phyloP scores from a whole-genome alignment of 2,113 vertebrate genomes.

The Urocitellus parryii region DNA sequence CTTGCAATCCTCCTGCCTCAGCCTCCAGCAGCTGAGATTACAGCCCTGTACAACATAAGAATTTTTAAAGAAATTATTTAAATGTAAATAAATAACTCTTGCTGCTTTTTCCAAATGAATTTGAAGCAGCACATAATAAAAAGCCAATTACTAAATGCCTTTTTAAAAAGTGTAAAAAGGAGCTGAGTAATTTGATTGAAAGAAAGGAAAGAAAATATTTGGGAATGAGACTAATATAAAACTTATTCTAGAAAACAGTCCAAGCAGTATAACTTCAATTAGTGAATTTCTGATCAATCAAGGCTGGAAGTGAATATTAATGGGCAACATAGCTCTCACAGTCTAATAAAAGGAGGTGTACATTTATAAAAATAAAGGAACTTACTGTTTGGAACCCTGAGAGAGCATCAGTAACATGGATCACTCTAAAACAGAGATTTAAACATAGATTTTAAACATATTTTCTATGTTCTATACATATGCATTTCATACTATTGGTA shows the following conservation, averaged over 20 bases:
- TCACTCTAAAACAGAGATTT: background rate
- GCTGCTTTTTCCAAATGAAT: background rate
- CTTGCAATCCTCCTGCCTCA: too few relatives aligned
- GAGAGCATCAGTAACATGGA: background rate
- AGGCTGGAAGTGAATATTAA: background rate
- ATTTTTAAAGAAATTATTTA: slow-evolving; percentile 47
- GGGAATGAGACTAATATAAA: background rate
- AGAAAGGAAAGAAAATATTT: background rate
- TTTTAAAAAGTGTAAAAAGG: background rate
- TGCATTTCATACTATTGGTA: background rate
- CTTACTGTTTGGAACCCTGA: slow-evolving; percentile 38
- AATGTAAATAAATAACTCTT: slow-evolving; percentile 43
- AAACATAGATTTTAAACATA: background rate
- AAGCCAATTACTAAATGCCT: slow-evolving; percentile 1
- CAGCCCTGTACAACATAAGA: background rate
- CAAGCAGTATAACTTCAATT: background rate
- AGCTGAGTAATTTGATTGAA: background rate
- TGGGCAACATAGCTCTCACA: background rate
- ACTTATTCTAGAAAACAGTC: background rate
- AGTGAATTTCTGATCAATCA: slow-evolving; percentile 20
- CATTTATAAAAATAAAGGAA: slow-evolving; percentile 22
- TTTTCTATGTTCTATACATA: background rate
- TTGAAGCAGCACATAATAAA: slow-evolving; percentile 18
- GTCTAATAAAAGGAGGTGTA: background rate
- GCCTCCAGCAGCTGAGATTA: too few relatives aligned